A percentile compares a stretch with the other conserved stretches of the same genome.
These are phyloP conservation scores for Cryptoblepharus egeriae DNA, from an alignment of 2,797 vertebrate genomes.

Conservation along the genomic window DNA sequence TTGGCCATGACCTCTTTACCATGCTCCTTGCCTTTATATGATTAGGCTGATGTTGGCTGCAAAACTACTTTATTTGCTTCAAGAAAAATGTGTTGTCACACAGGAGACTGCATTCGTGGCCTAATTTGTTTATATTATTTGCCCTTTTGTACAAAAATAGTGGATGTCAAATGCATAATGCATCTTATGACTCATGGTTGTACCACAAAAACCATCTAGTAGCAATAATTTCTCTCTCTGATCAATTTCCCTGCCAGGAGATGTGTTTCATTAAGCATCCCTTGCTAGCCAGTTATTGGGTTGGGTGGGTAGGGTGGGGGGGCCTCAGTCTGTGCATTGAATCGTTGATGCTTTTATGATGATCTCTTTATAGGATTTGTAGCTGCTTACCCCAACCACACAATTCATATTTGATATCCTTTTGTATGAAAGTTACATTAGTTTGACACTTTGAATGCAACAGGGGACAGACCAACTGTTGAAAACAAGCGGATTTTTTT, in stretches of 20 bases:
- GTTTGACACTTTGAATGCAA: background rate
- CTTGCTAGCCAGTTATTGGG: background rate
- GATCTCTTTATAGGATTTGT: background rate
- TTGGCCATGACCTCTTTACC: background rate
- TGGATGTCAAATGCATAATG: conserved; percentile 35
- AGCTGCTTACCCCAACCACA: background rate
- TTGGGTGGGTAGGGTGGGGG: too few relatives aligned
- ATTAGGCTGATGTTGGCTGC: conserved; percentile 3
- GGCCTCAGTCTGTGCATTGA: background rate
- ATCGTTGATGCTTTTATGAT: conserved; percentile 3
- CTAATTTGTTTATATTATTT: conserved; percentile 32
- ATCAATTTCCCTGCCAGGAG: background rate
- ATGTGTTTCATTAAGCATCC: background rate
- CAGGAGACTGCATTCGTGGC: background rate
- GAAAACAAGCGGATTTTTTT: background rate
- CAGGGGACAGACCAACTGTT: background rate
- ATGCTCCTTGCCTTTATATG: background rate
- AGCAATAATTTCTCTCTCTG: conserved; percentile 3
- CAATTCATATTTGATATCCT: background rate
- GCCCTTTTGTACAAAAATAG: background rate
- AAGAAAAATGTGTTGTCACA: conserved; percentile 25
- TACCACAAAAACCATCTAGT: conserved; percentile 10
- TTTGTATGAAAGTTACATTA: background rate
- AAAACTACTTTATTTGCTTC: conserved; percentile 10
- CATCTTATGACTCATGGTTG: conserved; percentile 30